phyloP scores from a whole-genome alignment of 2,888 invertebrate genomes.

The Xestia sexstrigata region DNA sequence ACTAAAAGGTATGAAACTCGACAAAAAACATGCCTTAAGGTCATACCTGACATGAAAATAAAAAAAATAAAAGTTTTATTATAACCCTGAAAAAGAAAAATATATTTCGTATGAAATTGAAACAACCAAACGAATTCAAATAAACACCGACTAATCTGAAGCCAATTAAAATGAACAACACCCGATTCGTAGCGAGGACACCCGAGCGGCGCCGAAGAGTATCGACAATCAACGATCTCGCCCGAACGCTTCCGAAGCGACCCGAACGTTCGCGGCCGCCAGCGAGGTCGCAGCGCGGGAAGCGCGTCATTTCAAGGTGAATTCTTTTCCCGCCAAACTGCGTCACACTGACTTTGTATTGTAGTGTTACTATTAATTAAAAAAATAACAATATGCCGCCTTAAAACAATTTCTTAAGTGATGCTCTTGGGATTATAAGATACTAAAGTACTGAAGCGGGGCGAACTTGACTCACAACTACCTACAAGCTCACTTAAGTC shows the following conservation, averaged over 20 bases:
- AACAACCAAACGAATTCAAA: conserved; percentile 53
- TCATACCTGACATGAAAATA: not conserved
- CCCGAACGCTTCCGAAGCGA: conserved; percentile 70
- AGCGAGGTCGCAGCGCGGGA: conserved; percentile 87
- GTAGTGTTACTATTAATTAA: conserved; percentile 77
- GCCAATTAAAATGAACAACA: conserved; percentile 77
- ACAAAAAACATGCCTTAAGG: not conserved
- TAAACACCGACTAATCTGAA: conserved; percentile 75
- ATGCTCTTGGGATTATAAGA: conserved; percentile 62
- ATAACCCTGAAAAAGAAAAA: not conserved
- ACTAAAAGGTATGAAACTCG: not conserved
- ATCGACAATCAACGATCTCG: conserved; percentile 55
- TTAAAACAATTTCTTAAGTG: conserved; percentile 57
- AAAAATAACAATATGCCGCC: conserved; percentile 67
- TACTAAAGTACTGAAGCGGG: conserved; percentile 31
- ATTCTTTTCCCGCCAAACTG: conserved; percentile 86
- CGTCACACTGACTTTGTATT: conserved; percentile 83
- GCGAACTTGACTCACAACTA: conserved; percentile 4
- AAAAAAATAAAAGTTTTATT: not conserved
- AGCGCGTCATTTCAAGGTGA: conserved; percentile 87
- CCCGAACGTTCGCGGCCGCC: conserved; percentile 85
- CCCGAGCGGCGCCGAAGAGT: conserved; percentile 65
- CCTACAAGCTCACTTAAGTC: not conserved
- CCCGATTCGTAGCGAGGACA: conserved; percentile 75
- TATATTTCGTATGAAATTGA: conserved; percentile 10